Base-by-base conservation (phyloP, 2,888 invertebrate species). In the Archaeoteleia sp. region DNA sequence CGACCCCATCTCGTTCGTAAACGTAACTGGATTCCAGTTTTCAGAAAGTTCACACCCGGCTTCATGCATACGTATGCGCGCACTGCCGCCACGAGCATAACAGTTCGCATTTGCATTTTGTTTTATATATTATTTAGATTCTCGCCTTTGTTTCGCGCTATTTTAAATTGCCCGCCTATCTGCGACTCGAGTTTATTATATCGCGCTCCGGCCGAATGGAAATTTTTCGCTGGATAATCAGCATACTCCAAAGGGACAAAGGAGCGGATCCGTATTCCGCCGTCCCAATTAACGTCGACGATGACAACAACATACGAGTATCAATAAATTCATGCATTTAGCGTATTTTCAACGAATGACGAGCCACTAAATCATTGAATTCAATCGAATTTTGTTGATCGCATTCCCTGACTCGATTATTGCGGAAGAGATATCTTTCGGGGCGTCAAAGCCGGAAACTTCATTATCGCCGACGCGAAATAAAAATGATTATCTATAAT, bases 91-190 rank as follows among this genome's bases (percentile, higher is more conserved):
- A 49, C 30, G 57, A 53, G 35, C 61, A 40, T 57, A 55, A 63
- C 46, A 55, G 55, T 65, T 65, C 45, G 58, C 70, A 70, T 70
- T 70, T 70, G 66, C 70, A 66, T 62, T 62, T 66, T 58, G 57
- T 70, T 70, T 62, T 66, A 53, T 53, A 58, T 66, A 66, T 66
- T 70, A 70, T 70, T 70, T 70, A 58, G 62, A 55, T 66, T 62
- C 49, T 40, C 43, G 48, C 62, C 66, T 70, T 70, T 70, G 66
- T 70, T 70, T 65, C 61, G 62, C 45, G 58, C 49, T 57, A 57
- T 67, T 67, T 67, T 58, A 67, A 62, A 66, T 62, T 54, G 58
- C 45, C 45, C 49, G 37, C 58, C 55, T 65, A 65, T 57, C 55
- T 20, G 42, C 51, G 65, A 40, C 65, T 14, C 48, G 23, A 57